A percentile compares a stretch with the other conserved stretches of the same genome.
phyloP scores from a whole-genome alignment of 2,888 invertebrate genomes.

The Troglohyphantes excavatus region DNA sequence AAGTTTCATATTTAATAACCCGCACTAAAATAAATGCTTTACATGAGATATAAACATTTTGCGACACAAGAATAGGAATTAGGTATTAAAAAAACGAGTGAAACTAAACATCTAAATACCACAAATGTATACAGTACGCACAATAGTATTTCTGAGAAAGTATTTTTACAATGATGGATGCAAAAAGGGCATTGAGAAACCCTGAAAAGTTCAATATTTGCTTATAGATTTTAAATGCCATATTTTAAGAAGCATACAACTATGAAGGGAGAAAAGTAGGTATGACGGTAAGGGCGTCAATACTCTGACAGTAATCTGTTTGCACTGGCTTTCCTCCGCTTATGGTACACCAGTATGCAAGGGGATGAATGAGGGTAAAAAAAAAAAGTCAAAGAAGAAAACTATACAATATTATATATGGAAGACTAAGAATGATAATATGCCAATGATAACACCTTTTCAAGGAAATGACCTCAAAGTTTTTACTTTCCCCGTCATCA shows the following conservation, averaged over 20 bases:
- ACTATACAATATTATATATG: too few relatives aligned
- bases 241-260: not conserved
- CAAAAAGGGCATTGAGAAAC: not conserved
- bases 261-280: not conserved
- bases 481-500: too few relatives aligned
- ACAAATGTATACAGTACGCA: not conserved
- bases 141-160: not conserved
- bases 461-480: too few relatives aligned
- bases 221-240: not conserved
- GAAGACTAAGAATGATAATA: too few relatives aligned
- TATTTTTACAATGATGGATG: not conserved
- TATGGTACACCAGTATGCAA: not conserved
- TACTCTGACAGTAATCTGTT: slow-evolving; percentile 34
- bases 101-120: not conserved
- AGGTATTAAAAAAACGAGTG: not conserved
- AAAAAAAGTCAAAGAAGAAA: too few relatives aligned
- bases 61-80: not conserved
- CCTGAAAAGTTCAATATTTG: not conserved
- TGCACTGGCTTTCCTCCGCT: not conserved
- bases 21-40: too few relatives aligned
- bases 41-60: too few relatives aligned
- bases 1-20: too few relatives aligned
- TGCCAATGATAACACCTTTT: too few relatives aligned
- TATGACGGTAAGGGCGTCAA: not conserved
- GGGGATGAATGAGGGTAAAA: too few relatives aligned